Evolutionary conservation across 2,113 vertebrate species (phyloP).

Genomic region (Microcebus ravelobensis): DNA sequence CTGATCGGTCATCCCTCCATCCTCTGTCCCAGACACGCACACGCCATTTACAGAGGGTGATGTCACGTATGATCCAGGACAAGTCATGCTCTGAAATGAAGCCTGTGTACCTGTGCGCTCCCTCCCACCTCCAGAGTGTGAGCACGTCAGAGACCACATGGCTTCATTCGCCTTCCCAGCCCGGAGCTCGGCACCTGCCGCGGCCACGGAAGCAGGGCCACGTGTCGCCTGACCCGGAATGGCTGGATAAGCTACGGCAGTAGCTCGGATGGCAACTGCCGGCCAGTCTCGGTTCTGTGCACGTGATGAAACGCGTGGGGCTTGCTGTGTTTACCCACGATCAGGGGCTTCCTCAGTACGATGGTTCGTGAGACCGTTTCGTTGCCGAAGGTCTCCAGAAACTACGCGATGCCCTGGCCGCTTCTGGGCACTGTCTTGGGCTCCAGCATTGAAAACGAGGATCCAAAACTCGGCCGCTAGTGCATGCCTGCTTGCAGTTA

Average conservation of each 20-base stretch:
- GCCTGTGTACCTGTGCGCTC: not conserved
- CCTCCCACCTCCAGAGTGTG: not conserved
- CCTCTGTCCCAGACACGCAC: no score
- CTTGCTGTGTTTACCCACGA: not conserved
- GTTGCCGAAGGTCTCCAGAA: not conserved
- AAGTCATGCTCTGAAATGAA: not conserved
- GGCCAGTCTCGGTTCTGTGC: not conserved
- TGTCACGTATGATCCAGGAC: not conserved
- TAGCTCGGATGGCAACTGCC: no score
- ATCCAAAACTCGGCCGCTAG: not conserved
- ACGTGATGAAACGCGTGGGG: not conserved
- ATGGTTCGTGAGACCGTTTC: not conserved
- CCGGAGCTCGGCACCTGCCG: not conserved
- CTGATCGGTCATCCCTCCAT: rapidly evolving
- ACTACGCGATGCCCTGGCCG: not conserved
- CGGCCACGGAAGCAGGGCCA: not conserved
- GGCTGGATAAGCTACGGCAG: not conserved
- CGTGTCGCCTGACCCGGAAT: not conserved
- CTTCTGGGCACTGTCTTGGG: not conserved
- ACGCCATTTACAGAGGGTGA: not conserved
- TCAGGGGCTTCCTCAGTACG: not conserved
- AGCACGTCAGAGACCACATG: not conserved
- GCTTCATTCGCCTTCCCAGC: not conserved
- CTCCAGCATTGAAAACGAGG: not conserved
- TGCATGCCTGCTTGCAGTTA: not conserved